Percentiles rank a stretch among this genome's conserved stretches.
These are phyloP conservation scores for Dasypogon diadema DNA, from an alignment of 2,888 invertebrate species.

Conservation along the genomic window DNA sequence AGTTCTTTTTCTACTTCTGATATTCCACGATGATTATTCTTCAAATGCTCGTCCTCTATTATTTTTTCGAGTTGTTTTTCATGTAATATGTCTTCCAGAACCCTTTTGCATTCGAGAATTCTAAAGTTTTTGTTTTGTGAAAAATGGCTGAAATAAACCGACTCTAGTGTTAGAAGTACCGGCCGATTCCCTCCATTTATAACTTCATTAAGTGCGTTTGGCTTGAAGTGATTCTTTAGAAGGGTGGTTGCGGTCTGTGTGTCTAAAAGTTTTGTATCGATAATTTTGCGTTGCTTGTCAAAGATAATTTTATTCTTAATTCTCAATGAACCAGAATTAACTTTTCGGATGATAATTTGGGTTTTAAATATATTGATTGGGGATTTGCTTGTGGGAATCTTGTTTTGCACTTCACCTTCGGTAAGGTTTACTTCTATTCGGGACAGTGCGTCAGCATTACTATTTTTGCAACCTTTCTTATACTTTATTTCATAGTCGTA, in stretches of 20 bases:
- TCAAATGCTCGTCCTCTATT: constrained; percentile 20
- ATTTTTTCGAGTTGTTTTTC: not conserved
- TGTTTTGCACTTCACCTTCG: not conserved
- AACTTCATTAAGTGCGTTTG: not conserved
- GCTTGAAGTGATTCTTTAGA: not conserved
- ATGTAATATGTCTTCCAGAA: not conserved
- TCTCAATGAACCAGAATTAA: not conserved
- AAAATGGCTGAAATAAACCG: not conserved
- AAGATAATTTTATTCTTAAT: not conserved
- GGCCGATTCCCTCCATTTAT: not conserved
- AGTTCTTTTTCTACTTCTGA: constrained; percentile 16
- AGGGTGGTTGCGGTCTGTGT: not conserved
- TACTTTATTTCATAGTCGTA: no score
- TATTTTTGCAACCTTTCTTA: no score
- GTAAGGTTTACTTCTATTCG: no score
- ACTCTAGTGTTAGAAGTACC: not conserved
- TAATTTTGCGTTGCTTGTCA: not conserved
- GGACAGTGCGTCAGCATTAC: no score
- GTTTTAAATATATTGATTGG: no score
- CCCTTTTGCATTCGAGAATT: not conserved
- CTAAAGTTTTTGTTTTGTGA: not conserved
- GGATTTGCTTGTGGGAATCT: no score
- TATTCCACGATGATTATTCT: constrained; percentile 12
- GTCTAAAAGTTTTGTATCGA: not conserved
- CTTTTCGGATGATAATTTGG: not conserved